Evolutionary conservation across 2,888 invertebrate species (phyloP), one percentile per base, ranked within the genome.

Genomic region (Cactoblastis cactorum): DNA sequence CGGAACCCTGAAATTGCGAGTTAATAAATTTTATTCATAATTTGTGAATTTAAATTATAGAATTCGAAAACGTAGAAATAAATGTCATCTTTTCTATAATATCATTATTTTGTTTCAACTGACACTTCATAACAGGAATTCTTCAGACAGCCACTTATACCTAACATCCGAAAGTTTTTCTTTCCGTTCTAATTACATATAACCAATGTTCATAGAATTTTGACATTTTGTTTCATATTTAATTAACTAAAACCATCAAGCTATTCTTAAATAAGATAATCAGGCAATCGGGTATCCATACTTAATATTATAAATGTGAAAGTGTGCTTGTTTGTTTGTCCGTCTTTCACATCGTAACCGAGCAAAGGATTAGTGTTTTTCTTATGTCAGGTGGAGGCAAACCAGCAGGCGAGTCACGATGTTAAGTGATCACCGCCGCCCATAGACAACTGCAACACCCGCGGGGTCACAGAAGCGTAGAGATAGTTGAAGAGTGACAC

Each of bases 111-210:
- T 37, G 15, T 17, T 0, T 17, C 9, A 3, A 5, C 17, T 24
- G 1, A 69, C 64, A 59, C 68, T 63, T 78, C 74, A 71, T 77
- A 75, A 76, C 70, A 78, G 69, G 73, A 71, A 79, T 80, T 77
- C 73, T 67, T 58, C 58, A 60, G 65, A 66, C 67, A 65, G 68
- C 65, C 69, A 61, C 66, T 64, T 67, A 59, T 63, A 65, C 67
- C 28, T 43, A 43, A 43, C 15, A 43, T 43, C 43, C 28, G 15
- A 15, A 28, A 28, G 15, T 15, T 43, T 43, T 43, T 43, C 28
- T 43, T 43, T 43, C 17, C 14, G 15, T 17, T 43, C 28, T 43
- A 43, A 43, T 28, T 43, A 28, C 28, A 43, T 17, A 9, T 43
- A 28, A 43, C 43, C 17, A 43, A 15, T 24, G 17, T 39, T n/a